Conservation (phyloP, 2,888 invertebrate species). For the Eumerus sabulonum region DNA sequence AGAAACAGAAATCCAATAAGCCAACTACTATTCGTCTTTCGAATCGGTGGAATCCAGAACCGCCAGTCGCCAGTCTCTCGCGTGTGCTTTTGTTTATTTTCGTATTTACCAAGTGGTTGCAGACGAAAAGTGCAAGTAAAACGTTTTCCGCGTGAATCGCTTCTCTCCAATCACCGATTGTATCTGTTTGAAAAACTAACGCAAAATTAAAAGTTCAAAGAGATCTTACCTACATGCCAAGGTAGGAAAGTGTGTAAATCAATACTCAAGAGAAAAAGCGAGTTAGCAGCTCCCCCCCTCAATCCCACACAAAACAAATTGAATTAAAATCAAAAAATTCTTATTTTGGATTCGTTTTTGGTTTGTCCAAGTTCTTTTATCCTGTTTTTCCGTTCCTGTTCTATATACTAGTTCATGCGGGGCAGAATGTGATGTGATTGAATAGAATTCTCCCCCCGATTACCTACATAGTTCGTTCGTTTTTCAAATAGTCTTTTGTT, state of each 20-base stretch:
- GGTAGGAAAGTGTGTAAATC: conserved; percentile 52
- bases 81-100: conserved; percentile 37
- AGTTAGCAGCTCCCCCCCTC: conserved; percentile 1
- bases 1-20: conserved; percentile 8
- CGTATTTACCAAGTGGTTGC: conserved; percentile 20
- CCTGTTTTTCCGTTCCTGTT: background rate
- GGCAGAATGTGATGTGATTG: no score
- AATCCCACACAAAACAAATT: conserved; percentile 9
- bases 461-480: no score
- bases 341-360: background rate
- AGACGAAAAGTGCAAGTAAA: background rate
- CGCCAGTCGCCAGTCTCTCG: conserved; percentile 6
- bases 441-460: no score
- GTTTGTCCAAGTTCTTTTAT: background rate
- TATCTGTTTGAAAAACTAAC: conserved; percentile 14
- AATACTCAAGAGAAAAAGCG: conserved; percentile 5
- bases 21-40: background rate
- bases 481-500: conserved; percentile 34
- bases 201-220: conserved; percentile 64
- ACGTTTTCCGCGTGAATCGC: conserved; percentile 32
- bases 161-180: no score
- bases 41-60: background rate
- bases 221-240: conserved; percentile 64
- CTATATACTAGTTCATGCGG: no score
- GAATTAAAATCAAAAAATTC: background rate